Evolutionary conservation across 2,797 vertebrate genomes (phyloP).

Genomic region (Lepilemur ruficaudatus): DNA sequence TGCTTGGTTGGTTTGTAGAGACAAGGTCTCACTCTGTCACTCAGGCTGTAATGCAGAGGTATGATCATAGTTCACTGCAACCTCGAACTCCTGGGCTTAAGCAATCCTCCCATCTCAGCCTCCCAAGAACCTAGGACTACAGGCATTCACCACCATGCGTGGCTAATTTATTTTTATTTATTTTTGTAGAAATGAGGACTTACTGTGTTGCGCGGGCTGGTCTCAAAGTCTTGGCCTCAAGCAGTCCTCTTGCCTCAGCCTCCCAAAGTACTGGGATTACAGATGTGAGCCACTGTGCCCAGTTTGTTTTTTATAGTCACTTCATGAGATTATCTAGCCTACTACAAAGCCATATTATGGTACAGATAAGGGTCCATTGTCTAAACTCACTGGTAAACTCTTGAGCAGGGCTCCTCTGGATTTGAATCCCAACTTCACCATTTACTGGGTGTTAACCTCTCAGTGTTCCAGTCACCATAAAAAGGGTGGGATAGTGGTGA

Average conservation of each 20-base stretch:
- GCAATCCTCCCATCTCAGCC: no score
- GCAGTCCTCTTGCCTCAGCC: no score
- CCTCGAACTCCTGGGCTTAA: not conserved
- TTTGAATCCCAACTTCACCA: not conserved
- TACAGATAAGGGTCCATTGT: not conserved
- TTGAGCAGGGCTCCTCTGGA: not conserved
- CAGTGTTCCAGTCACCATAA: not conserved
- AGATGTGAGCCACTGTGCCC: no score
- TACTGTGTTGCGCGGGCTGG: no score
- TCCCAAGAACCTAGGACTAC: not conserved
- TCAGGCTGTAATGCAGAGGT: not conserved
- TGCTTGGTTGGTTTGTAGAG: not conserved
- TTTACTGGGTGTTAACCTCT: not conserved
- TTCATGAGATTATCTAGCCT: not conserved
- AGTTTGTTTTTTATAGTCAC: not conserved
- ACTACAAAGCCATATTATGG: not conserved
- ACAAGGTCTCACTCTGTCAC: not conserved
- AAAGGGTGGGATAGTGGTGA: not conserved
- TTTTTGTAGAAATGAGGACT: no score
- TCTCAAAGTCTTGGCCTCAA: not conserved
- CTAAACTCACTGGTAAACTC: not conserved
- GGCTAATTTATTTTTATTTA: no score
- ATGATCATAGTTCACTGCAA: not conserved
- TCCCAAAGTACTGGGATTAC: no score
- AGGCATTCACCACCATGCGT: not conserved